A percentile compares a stretch with the other conserved stretches of the same genome.
Evolutionary conservation across 2,888 invertebrate species (phyloP).

Genomic region (Aporophyla nigra): DNA sequence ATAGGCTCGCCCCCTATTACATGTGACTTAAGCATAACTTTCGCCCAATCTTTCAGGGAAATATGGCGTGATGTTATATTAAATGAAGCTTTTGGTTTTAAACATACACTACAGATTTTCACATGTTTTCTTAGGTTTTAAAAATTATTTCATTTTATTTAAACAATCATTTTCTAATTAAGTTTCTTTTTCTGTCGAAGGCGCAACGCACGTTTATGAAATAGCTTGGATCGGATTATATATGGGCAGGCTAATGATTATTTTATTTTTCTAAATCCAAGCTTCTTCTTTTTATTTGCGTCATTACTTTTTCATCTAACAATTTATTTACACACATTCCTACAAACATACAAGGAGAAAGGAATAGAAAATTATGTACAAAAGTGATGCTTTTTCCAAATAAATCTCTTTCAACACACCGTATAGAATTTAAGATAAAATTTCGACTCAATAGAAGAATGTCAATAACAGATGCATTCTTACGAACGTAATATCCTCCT

Average conservation of each 20-base stretch:
- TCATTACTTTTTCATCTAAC: background rate
- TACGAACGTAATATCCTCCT: background rate
- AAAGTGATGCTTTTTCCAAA: background rate
- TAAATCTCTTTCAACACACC: background rate
- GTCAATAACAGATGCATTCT: background rate
- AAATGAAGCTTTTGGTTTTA: no score
- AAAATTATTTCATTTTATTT: no score
- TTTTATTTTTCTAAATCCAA: background rate
- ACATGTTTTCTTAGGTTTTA: no score
- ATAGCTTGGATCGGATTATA: background rate
- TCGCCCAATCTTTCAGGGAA: no score
- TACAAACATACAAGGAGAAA: background rate
- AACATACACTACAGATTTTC: no score
- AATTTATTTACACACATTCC: background rate
- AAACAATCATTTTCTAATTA: no score
- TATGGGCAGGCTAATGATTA: background rate
- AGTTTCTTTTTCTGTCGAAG: no score
- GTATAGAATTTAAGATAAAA: no score
- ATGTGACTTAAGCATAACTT: no score
- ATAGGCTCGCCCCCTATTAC: no score
- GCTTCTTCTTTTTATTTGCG: background rate
- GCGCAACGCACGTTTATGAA: background rate
- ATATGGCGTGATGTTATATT: no score
- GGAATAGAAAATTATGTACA: background rate
- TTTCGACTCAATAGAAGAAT: background rate